Base-by-base conservation (phyloP, 1,140 invertebrate genomes). In the Anastatus disparis region DNA sequence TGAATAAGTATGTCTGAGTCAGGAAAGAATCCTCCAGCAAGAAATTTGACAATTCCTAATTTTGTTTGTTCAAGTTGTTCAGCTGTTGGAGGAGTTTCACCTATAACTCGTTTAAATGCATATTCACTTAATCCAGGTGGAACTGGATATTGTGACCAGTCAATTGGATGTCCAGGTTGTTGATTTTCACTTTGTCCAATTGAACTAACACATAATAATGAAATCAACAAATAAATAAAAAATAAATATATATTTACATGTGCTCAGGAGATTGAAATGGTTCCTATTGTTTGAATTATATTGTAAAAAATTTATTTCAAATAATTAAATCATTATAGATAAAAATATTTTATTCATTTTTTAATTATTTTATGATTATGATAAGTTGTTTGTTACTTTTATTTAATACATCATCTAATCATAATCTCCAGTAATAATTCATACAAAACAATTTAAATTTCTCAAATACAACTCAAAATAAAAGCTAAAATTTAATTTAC, bases 11-110 rank as follows among this genome's bases (percentile, higher is more conserved):
- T 89, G 65, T 95, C 93, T 13, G 89, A 86, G 72, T 93, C 91
- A 15, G 88, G 87, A 72, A 96, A 93, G 15, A 95, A 87, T 61
- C 93, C 93, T 72, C 89, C 89, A 31, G 89, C 89, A 48, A 97
- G 84, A 77, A 97, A 95, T 76, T 93, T 94, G 2, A 96, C 89
- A 68, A 97, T 91, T 52, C 92, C 92, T 65, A 93, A 79, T 83
- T 95, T 95, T 9, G 90, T 88, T 85, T 91, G 84, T 53, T 97
- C 95, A 52, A 97, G 85, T 78, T 94, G 90, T 76, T 96, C 94
- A n/a, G 94, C 90, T 67, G 90, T 91, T 70, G 92, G 86, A 26
- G 92, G 89, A 77, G 88, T 90, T 76, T 94, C 93, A 52, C 91
- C 91, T 12, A 91, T 91, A 3, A 96, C 90, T 71, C 93, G 88